Conservation (phyloP, 2,888 invertebrate genomes). For the Asteroscopus sphinx region DNA sequence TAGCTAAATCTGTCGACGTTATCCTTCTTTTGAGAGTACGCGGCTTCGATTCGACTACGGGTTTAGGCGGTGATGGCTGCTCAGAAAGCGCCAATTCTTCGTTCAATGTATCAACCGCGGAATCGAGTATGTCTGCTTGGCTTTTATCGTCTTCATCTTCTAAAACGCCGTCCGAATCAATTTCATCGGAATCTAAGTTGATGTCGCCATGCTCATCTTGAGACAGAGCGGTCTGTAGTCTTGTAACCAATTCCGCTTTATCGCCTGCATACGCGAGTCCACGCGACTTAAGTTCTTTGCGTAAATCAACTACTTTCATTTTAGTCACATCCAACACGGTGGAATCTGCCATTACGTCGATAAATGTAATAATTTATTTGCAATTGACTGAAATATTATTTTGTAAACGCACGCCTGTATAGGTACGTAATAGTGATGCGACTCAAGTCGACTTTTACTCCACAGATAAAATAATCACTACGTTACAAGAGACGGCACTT, state of each 20-base stretch:
- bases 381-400: too few species aligned
- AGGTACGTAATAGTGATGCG: too few species aligned
- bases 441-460: too few species aligned
- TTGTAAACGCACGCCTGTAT: too few species aligned
- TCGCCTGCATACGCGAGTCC: constrained; percentile 94
- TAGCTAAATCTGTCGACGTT: constrained; percentile 61
- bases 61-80: constrained; percentile 66
- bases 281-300: constrained; percentile 94
- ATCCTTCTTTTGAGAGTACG: constrained; percentile 80
- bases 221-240: constrained; percentile 91
- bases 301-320: constrained; percentile 95
- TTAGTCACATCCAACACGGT: constrained; percentile 77
- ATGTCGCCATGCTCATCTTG: constrained; percentile 81
- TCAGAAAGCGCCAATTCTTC: constrained; percentile 81
- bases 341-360: constrained; percentile 70
- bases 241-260: constrained; percentile 94
- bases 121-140: constrained; percentile 79
- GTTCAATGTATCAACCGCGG: constrained; percentile 77
- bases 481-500: too few species aligned
- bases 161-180: constrained; percentile 87
- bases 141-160: constrained; percentile 89
- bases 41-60: constrained; percentile 66
- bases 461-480: too few species aligned
- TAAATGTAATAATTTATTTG: too few species aligned
- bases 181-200: constrained; percentile 84